Base-by-base conservation (phyloP, 2,888 invertebrate species). In the Leptinotarsa rubiginosa region DNA sequence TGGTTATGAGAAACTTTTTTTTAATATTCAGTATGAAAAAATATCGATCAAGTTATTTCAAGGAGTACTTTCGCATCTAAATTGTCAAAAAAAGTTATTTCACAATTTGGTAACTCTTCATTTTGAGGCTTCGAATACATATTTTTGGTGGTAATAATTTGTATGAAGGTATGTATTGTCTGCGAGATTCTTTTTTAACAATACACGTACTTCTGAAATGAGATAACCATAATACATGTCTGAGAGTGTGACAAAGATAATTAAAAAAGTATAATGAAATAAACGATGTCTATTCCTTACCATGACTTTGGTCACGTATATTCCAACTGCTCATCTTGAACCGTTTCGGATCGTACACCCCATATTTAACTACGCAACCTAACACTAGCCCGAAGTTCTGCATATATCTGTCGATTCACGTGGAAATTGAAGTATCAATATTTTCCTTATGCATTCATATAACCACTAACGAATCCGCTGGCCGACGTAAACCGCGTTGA, bases 381-480 rank as follows among this genome's bases (percentile, higher is more conserved):
- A 20, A 22, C 56, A 56, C 13, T 22, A 22, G 12, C 31, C 16
- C 41, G 10, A 62, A 62, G 25, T 62, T 62, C 41, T 31, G 15
- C 62, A n/a, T 7, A 62, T 25, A 16, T 62, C 62, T 25, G 31
- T 10, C 18, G 47, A 18, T 22, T 59, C 52, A 47, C 52, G 20
- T 52, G 49, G 22, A 69, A 56, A 16, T 56, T 16, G 15, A 2
- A 20, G 4, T 47, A 18, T 56, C 18, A 16, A 54, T 56, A 56
- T 56, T 56, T 69, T 13, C 20, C 20, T 25, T 25, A 50, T n/a
- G 49, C 67, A 13, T 25, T 25, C 52, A 16, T 31, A 62, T 69
- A 56, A 69, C 69, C 56, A 69, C 69, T 41, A 69, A 41, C 69
- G 69, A 56, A 69, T 59, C 20, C 20, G 47, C 69, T 47, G 59